A percentile compares a stretch with the other conserved stretches of the same genome.
These are phyloP conservation scores for Lithophane semibrunnea DNA, from an alignment of 2,888 invertebrate genomes.

Conservation along the genomic window DNA sequence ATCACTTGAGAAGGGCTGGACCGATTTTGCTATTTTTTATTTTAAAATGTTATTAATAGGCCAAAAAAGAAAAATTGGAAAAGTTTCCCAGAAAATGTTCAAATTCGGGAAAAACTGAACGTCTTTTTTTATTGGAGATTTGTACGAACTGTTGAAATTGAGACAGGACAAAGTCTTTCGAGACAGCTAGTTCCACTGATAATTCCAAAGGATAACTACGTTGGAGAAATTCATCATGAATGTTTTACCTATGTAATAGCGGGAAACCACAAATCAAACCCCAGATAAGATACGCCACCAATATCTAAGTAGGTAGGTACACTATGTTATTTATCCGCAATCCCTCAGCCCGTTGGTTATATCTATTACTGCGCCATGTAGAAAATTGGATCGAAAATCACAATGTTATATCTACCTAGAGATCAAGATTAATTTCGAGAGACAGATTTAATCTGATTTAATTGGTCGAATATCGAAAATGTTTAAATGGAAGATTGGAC, in stretches of 20 bases:
- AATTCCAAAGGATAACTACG: not conserved
- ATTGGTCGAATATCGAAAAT: not conserved
- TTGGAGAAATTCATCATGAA: not conserved
- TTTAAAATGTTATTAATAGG: not conserved
- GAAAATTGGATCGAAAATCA: conserved; percentile 9
- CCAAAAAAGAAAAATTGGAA: not conserved
- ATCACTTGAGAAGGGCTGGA: not conserved
- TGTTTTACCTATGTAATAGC: not conserved
- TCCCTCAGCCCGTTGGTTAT: not conserved
- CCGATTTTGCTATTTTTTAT: not conserved
- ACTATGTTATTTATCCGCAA: conserved; percentile 5
- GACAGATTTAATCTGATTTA: not conserved
- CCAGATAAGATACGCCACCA: conserved; percentile 4
- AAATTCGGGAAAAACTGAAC: not conserved
- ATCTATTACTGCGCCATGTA: not conserved
- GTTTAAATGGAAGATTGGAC: not conserved
- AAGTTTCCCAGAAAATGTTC: not conserved
- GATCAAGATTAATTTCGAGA: not conserved
- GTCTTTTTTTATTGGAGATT: not conserved
- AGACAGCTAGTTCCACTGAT: not conserved
- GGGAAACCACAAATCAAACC: conserved; percentile 4
- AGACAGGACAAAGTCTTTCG: not conserved
- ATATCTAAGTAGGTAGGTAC: not conserved
- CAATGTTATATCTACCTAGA: not conserved
- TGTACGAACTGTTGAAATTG: not conserved